Percentiles rank a stretch among this genome's conserved stretches.
Conservation (phyloP, 2,888 invertebrate genomes). For the Neoscelio sp. region DNA sequence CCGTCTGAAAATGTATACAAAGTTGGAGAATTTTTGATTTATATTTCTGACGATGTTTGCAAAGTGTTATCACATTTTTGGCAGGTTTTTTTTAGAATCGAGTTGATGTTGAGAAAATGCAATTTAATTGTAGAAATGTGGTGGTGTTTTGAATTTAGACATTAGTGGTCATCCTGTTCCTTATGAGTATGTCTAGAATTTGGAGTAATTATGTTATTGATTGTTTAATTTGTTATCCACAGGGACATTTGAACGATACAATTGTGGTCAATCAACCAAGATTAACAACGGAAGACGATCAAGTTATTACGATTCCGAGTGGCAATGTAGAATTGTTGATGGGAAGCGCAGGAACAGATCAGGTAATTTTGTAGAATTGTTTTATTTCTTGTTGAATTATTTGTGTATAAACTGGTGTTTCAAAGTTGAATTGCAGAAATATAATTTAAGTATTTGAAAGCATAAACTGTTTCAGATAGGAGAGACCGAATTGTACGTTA, state of each 20-base stretch:
- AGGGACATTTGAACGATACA: constrained; percentile 90
- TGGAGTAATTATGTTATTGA: neutral
- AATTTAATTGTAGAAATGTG: too few relatives aligned
- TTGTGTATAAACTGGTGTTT: too few relatives aligned
- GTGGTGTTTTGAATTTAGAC: too few relatives aligned
- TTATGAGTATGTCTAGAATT: neutral
- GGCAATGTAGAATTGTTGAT: constrained; percentile 81
- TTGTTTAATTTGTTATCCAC: neutral
- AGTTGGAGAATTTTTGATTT: too few relatives aligned
- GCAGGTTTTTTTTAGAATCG: too few relatives aligned
- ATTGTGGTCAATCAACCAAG: constrained; percentile 93
- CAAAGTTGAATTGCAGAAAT: constrained; percentile 8
- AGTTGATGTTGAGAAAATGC: too few relatives aligned
- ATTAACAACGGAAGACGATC: constrained; percentile 85
- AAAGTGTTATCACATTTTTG: too few relatives aligned
- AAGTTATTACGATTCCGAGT: constrained; percentile 82
- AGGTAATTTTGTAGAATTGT: constrained; percentile 68
- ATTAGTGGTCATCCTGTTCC: too few relatives aligned
- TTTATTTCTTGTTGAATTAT: too few relatives aligned
- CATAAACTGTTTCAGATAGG: constrained; percentile 34
- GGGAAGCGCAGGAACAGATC: constrained; percentile 75
- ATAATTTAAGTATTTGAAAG: neutral
- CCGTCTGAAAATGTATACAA: too few relatives aligned
- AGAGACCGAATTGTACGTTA: constrained; percentile 83
- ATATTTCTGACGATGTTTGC: too few relatives aligned